phyloP scores from a whole-genome alignment of 2,113 vertebrate genomes.

The Cricetomys ansorgei region DNA sequence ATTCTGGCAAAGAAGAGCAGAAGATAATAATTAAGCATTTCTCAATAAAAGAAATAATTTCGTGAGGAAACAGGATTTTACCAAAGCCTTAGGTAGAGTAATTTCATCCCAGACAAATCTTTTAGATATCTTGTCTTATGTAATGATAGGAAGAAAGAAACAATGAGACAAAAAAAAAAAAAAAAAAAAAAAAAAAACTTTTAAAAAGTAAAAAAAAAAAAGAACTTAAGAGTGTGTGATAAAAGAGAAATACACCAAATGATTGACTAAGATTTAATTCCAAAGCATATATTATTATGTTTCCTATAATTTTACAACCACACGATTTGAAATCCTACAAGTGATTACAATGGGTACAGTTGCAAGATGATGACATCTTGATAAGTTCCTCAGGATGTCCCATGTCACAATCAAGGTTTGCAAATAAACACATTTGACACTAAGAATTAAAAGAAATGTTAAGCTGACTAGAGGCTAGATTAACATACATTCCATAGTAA shows the following conservation, averaged over 20 bases:
- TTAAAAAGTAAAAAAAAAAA: too few species aligned
- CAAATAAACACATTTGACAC: not conserved
- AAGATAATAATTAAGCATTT: not conserved
- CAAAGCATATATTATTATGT: not conserved
- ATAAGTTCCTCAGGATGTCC: not conserved
- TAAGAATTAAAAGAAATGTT: not conserved
- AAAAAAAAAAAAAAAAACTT: not conserved
- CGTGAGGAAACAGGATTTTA: not conserved
- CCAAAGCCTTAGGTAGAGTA: too few species aligned
- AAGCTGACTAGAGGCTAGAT: not conserved
- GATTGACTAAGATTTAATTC: not conserved
- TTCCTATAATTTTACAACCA: not conserved
- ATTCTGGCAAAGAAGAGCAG: not conserved
- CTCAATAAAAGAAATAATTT: not conserved
- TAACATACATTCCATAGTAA: not conserved
- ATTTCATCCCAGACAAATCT: not conserved
- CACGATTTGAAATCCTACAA: too few species aligned
- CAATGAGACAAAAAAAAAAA: not conserved
- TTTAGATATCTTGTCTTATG: not conserved
- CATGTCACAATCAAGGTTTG: not conserved
- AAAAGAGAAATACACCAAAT: not conserved
- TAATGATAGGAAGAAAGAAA: not conserved
- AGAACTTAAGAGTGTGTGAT: not conserved
- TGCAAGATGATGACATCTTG: not conserved
- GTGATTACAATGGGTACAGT: not conserved